Percentiles rank a stretch among this genome's conserved stretches.
These are phyloP conservation scores for Drosophila acutilabella DNA, from an alignment of 2,888 invertebrate genomes.

Conservation along the genomic window DNA sequence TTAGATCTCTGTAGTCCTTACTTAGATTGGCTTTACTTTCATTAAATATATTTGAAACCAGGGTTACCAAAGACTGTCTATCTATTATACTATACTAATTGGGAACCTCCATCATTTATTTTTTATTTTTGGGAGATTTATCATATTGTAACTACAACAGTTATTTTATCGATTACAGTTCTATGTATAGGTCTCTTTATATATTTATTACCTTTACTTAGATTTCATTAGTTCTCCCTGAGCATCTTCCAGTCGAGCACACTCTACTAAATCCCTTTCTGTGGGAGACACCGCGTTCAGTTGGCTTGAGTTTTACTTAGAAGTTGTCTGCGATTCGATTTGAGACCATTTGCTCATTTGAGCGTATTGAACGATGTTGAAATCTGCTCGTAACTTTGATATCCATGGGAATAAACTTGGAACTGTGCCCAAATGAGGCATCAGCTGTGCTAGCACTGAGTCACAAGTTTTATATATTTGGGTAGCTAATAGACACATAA, in stretches of 20 bases:
- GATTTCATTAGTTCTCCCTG: not conserved
- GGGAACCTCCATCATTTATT: too few relatives aligned
- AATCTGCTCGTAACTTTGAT: slow-evolving; percentile 70
- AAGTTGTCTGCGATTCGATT: slow-evolving; percentile 51
- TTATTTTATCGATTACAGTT: not conserved
- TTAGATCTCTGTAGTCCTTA: too few relatives aligned
- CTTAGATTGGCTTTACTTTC: not conserved
- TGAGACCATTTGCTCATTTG: slow-evolving; percentile 65
- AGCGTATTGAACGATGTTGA: slow-evolving; percentile 70
- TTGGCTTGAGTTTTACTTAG: slow-evolving; percentile 62
- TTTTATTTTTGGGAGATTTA: too few relatives aligned
- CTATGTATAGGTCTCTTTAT: too few relatives aligned
- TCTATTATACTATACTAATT: too few relatives aligned
- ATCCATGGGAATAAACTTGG: slow-evolving; percentile 71
- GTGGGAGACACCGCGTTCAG: slow-evolving; percentile 21
- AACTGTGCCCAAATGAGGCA: slow-evolving; percentile 1
- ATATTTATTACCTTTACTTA: not conserved
- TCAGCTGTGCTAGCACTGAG: slow-evolving; percentile 34
- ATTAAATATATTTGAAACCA: not conserved
- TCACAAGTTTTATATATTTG: slow-evolving; percentile 33
- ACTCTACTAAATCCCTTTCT: not conserved
- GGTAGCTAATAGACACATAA: slow-evolving; percentile 14
- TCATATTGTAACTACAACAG: too few relatives aligned
- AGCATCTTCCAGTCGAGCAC: not conserved
- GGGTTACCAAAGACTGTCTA: not conserved